These are phyloP conservation scores for Halesus radiatus DNA, from an alignment of 1,140 invertebrate species.

Conservation along the genomic window DNA sequence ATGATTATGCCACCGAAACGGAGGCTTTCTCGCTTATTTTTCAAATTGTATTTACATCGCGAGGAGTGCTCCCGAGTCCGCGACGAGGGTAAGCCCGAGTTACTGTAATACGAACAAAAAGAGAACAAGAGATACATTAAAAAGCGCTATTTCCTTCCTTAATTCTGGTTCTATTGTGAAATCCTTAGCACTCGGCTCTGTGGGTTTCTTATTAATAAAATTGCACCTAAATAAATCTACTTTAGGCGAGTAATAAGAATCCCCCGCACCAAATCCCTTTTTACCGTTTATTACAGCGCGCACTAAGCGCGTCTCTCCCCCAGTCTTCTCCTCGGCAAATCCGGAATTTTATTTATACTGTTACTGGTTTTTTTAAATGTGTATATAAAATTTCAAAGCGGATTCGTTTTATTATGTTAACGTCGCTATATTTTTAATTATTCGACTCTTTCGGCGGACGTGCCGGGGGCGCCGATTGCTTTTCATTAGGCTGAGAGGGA, in stretches of 20 bases:
- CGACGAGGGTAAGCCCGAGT: constrained; percentile 1
- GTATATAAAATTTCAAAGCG: constrained; percentile 43
- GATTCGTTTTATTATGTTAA: constrained; percentile 40
- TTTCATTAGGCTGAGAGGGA: background rate
- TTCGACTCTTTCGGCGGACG: constrained; percentile 18
- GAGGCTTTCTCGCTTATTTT: background rate
- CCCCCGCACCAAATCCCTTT: constrained; percentile 47
- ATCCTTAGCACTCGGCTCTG: constrained; percentile 28
- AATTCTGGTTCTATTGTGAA: constrained; percentile 50
- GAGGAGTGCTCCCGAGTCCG: background rate
- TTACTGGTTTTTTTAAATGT: constrained; percentile 49
- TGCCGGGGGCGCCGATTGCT: background rate
- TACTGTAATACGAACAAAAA: constrained; percentile 42
- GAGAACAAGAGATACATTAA: constrained; percentile 51
- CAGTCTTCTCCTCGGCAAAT: constrained; percentile 47
- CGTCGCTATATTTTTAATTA: constrained; percentile 44
- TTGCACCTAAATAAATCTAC: constrained; percentile 54
- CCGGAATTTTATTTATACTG: constrained; percentile 55
- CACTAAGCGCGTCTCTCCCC: background rate
- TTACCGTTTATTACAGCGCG: constrained; percentile 55
- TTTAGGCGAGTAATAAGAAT: constrained; percentile 50
- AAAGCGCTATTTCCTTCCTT: constrained; percentile 55
- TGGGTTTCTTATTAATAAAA: constrained; percentile 56
- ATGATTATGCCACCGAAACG: too few relatives aligned
- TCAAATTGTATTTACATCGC: background rate